A percentile compares a stretch with the other conserved stretches of the same genome.
Conservation (phyloP, 2,113 vertebrate species). For the Psittacara wagleri region DNA sequence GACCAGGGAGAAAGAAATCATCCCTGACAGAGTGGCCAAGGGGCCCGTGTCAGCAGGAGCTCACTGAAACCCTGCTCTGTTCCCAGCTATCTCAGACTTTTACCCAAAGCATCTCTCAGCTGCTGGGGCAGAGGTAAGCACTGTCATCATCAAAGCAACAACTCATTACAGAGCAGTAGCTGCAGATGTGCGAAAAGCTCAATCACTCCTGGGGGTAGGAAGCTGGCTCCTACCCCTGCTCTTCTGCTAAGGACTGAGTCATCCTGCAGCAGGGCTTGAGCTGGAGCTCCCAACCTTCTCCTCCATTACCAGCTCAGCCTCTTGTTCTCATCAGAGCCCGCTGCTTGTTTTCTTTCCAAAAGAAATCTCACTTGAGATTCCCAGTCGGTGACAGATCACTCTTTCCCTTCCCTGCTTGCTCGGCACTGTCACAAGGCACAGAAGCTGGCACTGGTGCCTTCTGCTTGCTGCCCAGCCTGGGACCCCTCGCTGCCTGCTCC, state of each 20-base stretch:
- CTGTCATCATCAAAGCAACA: background rate
- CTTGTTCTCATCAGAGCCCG: background rate
- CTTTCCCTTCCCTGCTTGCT: background rate
- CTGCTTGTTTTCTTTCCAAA: background rate
- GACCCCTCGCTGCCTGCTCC: background rate
- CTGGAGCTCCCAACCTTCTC: background rate
- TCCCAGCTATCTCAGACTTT: background rate
- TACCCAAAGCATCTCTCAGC: background rate
- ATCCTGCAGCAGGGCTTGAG: constrained; percentile 40
- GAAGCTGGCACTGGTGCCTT: background rate
- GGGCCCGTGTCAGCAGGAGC: background rate
- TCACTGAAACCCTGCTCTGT: background rate
- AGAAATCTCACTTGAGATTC: background rate
- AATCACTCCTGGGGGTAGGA: background rate
- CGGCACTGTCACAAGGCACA: background rate
- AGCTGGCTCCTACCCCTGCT: background rate
- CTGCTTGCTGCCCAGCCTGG: background rate
- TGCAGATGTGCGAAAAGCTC: constrained; percentile 11
- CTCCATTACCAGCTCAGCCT: background rate
- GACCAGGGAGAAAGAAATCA: background rate
- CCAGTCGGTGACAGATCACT: background rate
- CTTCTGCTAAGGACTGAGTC: background rate
- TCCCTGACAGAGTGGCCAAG: background rate
- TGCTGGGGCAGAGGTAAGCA: background rate
- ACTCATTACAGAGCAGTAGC: background rate